phyloP scores from a whole-genome alignment of 1,140 invertebrate genomes.

The Heliconius hermathena region DNA sequence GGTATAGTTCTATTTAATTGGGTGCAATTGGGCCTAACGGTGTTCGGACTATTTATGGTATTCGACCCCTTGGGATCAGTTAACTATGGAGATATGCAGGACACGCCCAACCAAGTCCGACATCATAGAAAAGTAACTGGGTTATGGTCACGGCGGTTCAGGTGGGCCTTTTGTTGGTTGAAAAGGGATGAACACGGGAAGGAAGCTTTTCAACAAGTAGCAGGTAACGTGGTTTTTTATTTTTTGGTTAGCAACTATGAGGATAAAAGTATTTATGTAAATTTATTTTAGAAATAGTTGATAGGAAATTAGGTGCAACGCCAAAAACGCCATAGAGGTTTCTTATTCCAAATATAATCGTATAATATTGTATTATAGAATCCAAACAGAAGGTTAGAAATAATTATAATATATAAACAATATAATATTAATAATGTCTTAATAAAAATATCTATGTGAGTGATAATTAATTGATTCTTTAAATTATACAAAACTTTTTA shows the following conservation, averaged over 20 bases:
- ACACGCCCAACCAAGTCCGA: conserved; percentile 83
- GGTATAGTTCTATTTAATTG: conserved; percentile 91
- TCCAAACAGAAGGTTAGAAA: too few species aligned
- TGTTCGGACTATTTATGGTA: conserved; percentile 89
- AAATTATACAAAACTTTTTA: too few species aligned
- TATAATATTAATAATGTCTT: too few species aligned
- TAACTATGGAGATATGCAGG: conserved; percentile 83
- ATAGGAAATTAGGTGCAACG: not conserved
- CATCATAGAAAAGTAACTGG: conserved; percentile 85
- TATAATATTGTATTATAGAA: too few species aligned
- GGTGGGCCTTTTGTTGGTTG: conserved; percentile 91
- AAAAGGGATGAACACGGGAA: conserved; percentile 89
- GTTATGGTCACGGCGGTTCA: conserved; percentile 87
- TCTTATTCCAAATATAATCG: too few species aligned
- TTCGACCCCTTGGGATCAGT: conserved; percentile 91
- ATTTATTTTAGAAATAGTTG: not conserved
- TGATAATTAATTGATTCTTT: too few species aligned
- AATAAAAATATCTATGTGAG: too few species aligned
- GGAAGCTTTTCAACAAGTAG: conserved; percentile 92
- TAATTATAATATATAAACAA: too few species aligned
- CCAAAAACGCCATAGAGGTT: too few species aligned
- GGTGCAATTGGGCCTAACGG: conserved; percentile 87
- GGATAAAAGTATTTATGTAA: not conserved
- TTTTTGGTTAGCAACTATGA: not conserved
- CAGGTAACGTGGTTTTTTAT: conserved; percentile 78